Percentiles rank a stretch among this genome's conserved stretches.
Conservation (phyloP, 1,140 invertebrate genomes). For the Microvelia longipes region DNA sequence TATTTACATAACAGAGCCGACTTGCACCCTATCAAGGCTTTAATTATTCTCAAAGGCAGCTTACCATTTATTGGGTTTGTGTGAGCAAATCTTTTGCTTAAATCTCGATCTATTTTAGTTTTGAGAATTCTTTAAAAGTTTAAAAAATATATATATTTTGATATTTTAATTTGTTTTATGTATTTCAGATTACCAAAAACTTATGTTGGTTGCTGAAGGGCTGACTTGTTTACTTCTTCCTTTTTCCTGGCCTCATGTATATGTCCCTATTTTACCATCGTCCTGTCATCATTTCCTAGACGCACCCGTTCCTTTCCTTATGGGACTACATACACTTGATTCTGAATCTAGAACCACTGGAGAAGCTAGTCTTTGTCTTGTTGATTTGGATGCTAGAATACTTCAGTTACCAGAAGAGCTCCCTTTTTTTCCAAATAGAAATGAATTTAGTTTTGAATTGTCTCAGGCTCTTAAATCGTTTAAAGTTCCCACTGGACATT, state of each 20-base stretch:
- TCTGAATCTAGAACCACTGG: slow-evolving; percentile 37
- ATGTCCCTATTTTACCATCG: slow-evolving; percentile 93
- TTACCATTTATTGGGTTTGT: too few species aligned
- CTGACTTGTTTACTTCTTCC: slow-evolving; percentile 81
- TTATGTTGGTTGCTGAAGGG: slow-evolving; percentile 95
- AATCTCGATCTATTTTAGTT: too few species aligned
- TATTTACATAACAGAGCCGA: too few species aligned
- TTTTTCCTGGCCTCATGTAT: slow-evolving; percentile 96
- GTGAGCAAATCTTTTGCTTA: too few species aligned
- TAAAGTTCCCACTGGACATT: slow-evolving; percentile 32
- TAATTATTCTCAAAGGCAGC: too few species aligned
- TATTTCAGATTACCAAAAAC: slow-evolving; percentile 66
- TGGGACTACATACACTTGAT: slow-evolving; percentile 63
- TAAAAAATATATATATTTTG: too few species aligned
- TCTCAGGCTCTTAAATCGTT: slow-evolving; percentile 62
- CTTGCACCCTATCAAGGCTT: too few species aligned
- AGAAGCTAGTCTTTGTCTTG: slow-evolving; percentile 66
- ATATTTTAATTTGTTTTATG: too few species aligned
- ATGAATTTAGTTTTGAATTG: slow-evolving; percentile 74
- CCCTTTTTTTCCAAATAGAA: slow-evolving; percentile 76
- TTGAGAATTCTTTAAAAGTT: too few species aligned
- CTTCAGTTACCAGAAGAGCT: slow-evolving; percentile 92
- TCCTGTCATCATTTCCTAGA: slow-evolving; percentile 93
- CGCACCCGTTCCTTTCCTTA: slow-evolving; percentile 96
- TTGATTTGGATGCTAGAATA: slow-evolving; percentile 84